Percentiles rank a stretch among this genome's conserved stretches.
Conservation (phyloP, 2,888 invertebrate genomes). For the Rhamphomyia laevipes region DNA sequence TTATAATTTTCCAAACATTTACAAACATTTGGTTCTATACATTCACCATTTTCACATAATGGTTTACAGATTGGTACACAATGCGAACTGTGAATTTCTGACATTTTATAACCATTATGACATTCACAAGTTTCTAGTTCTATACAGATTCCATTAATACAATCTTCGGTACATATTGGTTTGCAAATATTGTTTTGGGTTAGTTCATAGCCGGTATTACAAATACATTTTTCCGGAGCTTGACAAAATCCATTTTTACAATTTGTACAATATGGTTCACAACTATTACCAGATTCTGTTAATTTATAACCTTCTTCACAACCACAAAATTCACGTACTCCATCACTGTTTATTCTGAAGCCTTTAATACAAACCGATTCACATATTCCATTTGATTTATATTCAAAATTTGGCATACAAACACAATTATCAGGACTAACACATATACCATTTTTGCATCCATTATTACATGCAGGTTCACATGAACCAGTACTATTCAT, state of each 20-base stretch:
- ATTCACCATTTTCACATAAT: slow-evolving; percentile 27
- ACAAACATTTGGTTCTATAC: slow-evolving; percentile 20
- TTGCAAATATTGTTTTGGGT: slow-evolving; percentile 12
- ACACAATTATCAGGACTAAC: slow-evolving; percentile 34
- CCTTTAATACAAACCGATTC: slow-evolving; percentile 13
- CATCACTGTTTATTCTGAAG: too few species aligned
- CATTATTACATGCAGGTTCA: slow-evolving; percentile 31
- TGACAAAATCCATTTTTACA: slow-evolving; percentile 25
- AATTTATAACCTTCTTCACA: slow-evolving; percentile 9
- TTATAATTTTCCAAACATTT: slow-evolving; percentile 19
- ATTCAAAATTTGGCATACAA: slow-evolving; percentile 24
- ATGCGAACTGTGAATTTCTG: neutral
- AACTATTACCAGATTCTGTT: slow-evolving; percentile 27
- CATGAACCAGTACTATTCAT: slow-evolving; percentile 26
- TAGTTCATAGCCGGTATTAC: slow-evolving; percentile 21
- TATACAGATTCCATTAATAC: slow-evolving; percentile 19
- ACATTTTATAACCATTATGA: slow-evolving; percentile 8
- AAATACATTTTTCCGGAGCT: slow-evolving; percentile 27
- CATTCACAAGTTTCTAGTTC: slow-evolving; percentile 20
- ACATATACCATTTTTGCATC: slow-evolving; percentile 35
- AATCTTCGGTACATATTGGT: slow-evolving; percentile 11
- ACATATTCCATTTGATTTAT: slow-evolving; percentile 22
- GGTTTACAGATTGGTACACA: slow-evolving; percentile 25
- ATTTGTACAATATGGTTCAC: slow-evolving; percentile 42
- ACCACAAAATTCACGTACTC: too few species aligned